Evolutionary conservation across 2,888 invertebrate species (phyloP), one percentile per base, ranked within the genome.

Genomic region (Drosophila anomelani): DNA sequence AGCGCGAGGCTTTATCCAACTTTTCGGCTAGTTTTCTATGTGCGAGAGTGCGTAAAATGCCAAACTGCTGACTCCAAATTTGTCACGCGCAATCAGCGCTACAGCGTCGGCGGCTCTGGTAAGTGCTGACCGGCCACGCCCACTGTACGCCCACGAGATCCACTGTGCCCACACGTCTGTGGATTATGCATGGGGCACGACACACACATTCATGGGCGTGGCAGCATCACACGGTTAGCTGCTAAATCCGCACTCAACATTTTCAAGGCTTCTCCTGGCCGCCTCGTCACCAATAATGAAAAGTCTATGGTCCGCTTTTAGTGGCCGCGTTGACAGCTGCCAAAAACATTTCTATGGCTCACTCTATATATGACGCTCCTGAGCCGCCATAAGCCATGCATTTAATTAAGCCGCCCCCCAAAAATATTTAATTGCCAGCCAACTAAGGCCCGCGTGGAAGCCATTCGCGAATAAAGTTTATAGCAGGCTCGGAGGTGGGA

Each of bases 41-140:
- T 41, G 34, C 23, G 55, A 38, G 29, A 67, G 58, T 64, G 46
- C 72, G 41, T 66, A 74, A 85, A 79, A 79, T 79, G 61, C 79
- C 79, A 78, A 84, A 81, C 69, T 81, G 84, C 78, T 81, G 84
- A 84, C 81, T 71, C 41, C 20, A 79, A 86, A 81, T 70, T 61
- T 84, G 79, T 81, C 84, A 78, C 81, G 74, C 79, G 75, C 86
- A 85, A 85, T 81, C 86, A 83, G 61, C 63, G 54, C 61, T 56
- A 63, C 46, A 64, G 51, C 56, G 9, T 56, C 63, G 66, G 64
- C 46, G 70, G 54, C 56, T 53, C 51, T 53, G 71, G 75, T 80
- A 83, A 79, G 83, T 85, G 83, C 76, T 74, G 66, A 49, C 51
- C 57, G 46, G 66, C 78, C 85, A 77, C 72, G 76, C 77, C 78